Evolutionary conservation across 2,797 vertebrate species (phyloP).

Genomic region (Brachyrhaphis roseni): DNA sequence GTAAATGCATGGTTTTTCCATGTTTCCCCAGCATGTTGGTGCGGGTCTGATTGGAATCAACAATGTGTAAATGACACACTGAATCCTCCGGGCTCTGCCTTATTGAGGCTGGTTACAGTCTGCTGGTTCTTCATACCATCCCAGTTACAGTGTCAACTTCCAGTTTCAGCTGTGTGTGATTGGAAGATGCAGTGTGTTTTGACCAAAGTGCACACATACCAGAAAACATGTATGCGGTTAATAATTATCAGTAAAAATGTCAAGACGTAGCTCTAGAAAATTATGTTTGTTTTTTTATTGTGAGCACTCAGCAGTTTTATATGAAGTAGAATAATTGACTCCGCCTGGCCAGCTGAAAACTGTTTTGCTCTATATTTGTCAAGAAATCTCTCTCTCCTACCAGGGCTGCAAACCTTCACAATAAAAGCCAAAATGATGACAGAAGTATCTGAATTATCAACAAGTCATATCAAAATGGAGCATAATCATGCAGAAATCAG

Average conservation of each 20-base stretch:
- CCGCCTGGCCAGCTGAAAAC: not conserved
- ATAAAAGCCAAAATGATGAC: not conserved
- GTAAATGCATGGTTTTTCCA: conserved; percentile 42
- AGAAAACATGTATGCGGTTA: not conserved
- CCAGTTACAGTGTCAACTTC: not conserved
- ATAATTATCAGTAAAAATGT: conserved; percentile 17
- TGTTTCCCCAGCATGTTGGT: conserved; percentile 52
- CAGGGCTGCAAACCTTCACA: not conserved
- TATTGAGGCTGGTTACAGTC: conserved; percentile 52
- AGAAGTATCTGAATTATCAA: not conserved
- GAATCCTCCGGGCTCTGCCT: conserved; percentile 17
- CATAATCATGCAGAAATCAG: not conserved
- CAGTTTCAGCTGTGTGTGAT: conserved; percentile 23
- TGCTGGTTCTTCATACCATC: conserved; percentile 26
- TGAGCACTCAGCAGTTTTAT: not conserved
- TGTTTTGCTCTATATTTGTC: not conserved
- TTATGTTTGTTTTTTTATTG: not conserved
- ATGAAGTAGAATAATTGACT: not conserved
- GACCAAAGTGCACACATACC: not conserved
- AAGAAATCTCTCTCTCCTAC: not conserved
- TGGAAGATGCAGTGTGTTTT: conserved; percentile 16
- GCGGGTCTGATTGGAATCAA: conserved; percentile 61
- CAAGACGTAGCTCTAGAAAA: not conserved
- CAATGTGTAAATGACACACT: conserved; percentile 48
- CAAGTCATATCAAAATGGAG: not conserved